A percentile compares a stretch with the other conserved stretches of the same genome.
Conservation (phyloP, 2,888 invertebrate species). For the Hymenopus coronatus region DNA sequence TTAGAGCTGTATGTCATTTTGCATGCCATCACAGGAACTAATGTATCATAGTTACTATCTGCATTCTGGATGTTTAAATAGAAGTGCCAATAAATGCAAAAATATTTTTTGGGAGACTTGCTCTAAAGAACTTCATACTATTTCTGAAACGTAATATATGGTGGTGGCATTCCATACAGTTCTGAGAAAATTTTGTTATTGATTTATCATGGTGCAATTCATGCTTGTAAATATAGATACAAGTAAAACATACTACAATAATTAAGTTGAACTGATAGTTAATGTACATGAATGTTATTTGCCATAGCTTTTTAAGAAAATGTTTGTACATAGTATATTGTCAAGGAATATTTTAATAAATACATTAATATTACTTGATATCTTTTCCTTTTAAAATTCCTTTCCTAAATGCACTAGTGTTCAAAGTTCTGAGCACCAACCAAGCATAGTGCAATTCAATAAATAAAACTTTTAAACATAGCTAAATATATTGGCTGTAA, state of each 20-base stretch:
- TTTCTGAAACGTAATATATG: not conserved
- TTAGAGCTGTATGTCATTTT: not conserved
- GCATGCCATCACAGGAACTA: not conserved
- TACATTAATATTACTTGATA: not conserved
- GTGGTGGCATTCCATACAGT: not conserved
- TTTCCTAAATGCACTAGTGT: too few relatives aligned
- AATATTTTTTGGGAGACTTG: not conserved
- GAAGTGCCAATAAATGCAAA: not conserved
- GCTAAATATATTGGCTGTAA: too few relatives aligned
- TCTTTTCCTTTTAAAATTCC: not conserved
- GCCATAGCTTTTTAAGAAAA: not conserved
- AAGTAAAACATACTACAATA: not conserved
- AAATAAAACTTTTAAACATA: too few relatives aligned
- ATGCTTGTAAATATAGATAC: not conserved
- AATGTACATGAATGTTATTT: slow-evolving; percentile 6
- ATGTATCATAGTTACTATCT: not conserved
- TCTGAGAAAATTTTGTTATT: not conserved
- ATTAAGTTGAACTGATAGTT: not conserved
- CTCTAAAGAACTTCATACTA: not conserved
- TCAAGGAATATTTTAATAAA: slow-evolving; percentile 4
- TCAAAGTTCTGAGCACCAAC: too few relatives aligned
- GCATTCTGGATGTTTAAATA: not conserved
- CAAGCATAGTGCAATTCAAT: too few relatives aligned
- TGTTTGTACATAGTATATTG: slow-evolving; percentile 1
- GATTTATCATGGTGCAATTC: not conserved